Evolutionary conservation across 2,888 invertebrate species (phyloP).

Genomic region (Encarsia formosa): DNA sequence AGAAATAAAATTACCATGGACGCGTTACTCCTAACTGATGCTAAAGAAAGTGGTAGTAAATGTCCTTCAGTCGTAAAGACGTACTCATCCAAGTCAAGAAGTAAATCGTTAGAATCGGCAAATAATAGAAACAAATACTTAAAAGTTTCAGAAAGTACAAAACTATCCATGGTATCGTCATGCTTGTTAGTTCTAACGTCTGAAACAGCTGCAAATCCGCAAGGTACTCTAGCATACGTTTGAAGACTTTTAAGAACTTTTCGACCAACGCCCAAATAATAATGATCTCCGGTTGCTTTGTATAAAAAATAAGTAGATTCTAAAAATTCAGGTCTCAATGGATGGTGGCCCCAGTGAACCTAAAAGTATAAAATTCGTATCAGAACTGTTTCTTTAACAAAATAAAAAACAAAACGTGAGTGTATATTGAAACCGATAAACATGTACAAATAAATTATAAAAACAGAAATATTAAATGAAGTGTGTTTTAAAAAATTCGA

Average conservation of each 20-base stretch:
- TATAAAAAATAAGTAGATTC: slow-evolving; percentile 98
- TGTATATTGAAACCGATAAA: too few relatives aligned
- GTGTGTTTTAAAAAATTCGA: too few relatives aligned
- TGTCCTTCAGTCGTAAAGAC: slow-evolving; percentile 94
- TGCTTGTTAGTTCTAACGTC: slow-evolving; percentile 86
- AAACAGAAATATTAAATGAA: too few relatives aligned
- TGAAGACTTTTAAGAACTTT: slow-evolving; percentile 85
- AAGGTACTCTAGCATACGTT: slow-evolving; percentile 85
- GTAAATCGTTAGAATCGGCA: slow-evolving; percentile 78
- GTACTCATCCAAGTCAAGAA: slow-evolving; percentile 79
- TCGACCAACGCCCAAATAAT: slow-evolving; percentile 90
- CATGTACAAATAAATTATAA: too few relatives aligned
- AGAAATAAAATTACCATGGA: slow-evolving; percentile 49
- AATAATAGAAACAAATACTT: slow-evolving; percentile 95
- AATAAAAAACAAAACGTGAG: too few relatives aligned
- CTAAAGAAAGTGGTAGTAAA: slow-evolving; percentile 81
- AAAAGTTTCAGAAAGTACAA: slow-evolving; percentile 94
- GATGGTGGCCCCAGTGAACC: slow-evolving; percentile 98
- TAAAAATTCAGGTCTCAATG: slow-evolving; percentile 92
- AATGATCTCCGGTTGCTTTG: slow-evolving; percentile 90
- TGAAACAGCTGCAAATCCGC: slow-evolving; percentile 96
- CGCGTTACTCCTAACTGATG: slow-evolving; percentile 60
- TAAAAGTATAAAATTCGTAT: slow-evolving; percentile 46
- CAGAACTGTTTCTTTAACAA: too few relatives aligned
- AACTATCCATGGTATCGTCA: slow-evolving; percentile 98